Percentiles rank a stretch among this genome's conserved stretches.
phyloP scores from a whole-genome alignment of 2,113 vertebrate species.

The Azemiops feae region DNA sequence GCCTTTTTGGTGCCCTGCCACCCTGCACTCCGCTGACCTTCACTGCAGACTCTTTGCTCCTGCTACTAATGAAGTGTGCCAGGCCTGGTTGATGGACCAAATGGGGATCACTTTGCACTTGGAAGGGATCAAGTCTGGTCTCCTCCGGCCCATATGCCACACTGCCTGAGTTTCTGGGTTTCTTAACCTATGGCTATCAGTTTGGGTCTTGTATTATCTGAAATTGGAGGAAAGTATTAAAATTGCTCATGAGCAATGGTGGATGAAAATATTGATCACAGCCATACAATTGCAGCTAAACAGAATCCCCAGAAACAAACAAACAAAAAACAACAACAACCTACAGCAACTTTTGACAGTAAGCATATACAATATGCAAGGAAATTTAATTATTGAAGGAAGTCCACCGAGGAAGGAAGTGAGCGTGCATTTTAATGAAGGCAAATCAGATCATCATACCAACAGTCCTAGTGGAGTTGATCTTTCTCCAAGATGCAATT shows the following conservation, averaged over 20 bases:
- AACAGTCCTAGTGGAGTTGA: conserved; percentile 17
- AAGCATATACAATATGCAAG: background rate
- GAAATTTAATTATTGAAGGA: conserved; percentile 7
- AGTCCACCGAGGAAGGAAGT: background rate
- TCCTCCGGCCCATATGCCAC: conserved; percentile 25
- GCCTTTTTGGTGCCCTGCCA: background rate
- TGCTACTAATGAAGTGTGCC: background rate
- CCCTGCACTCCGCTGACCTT: background rate
- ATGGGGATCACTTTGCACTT: background rate
- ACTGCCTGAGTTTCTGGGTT: conserved; percentile 13
- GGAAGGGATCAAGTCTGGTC: background rate
- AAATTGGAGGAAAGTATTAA: background rate
- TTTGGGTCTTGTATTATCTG: background rate
- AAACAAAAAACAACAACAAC: background rate
- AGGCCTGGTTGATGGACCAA: background rate
- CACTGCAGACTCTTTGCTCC: background rate
- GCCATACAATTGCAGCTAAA: background rate
- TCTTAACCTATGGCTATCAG: conserved; percentile 31
- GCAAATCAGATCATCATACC: background rate
- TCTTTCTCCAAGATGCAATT: conserved; percentile 26
- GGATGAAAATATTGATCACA: background rate
- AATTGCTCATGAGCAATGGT: background rate
- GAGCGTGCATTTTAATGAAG: conserved; percentile 7
- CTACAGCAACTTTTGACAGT: background rate
- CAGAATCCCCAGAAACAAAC: background rate